A percentile compares a stretch with the other conserved stretches of the same genome.
phyloP scores from a whole-genome alignment of 2,888 invertebrate genomes.

The Drosophila phalerata region DNA sequence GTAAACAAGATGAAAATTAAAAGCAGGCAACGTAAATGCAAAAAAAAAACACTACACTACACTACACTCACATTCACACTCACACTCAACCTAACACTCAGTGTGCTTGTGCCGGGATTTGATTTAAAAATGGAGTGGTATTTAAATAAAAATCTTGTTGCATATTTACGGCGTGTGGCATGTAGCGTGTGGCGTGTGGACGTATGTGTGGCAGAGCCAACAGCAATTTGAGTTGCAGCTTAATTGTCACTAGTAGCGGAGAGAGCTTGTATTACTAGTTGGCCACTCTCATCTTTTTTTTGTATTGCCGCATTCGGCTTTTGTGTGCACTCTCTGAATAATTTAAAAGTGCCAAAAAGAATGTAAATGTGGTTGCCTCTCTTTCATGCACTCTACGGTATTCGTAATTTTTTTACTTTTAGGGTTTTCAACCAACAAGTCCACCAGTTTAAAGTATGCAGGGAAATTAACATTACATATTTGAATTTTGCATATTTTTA shows the following conservation, averaged over 20 bases:
- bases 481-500: slow-evolving; percentile 4
- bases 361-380: slow-evolving; percentile 64
- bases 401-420: slow-evolving; percentile 18
- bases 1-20: slow-evolving; percentile 82
- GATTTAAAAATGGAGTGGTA: slow-evolving; percentile 81
- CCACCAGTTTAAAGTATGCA: slow-evolving; percentile 31
- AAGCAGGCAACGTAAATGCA: slow-evolving; percentile 48
- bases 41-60: slow-evolving; percentile 20
- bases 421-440: slow-evolving; percentile 1
- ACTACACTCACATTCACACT: not conserved
- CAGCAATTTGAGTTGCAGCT: slow-evolving; percentile 77
- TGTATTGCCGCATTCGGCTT: slow-evolving; percentile 51
- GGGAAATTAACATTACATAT: slow-evolving; percentile 40
- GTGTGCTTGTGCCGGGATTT: slow-evolving; percentile 66
- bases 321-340: slow-evolving; percentile 72
- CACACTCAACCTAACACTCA: slow-evolving; percentile 12
- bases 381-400: not conserved
- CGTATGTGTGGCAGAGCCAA: slow-evolving; percentile 37
- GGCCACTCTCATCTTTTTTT: slow-evolving; percentile 22
- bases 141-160: slow-evolving; percentile 80
- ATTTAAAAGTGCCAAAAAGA: slow-evolving; percentile 77
- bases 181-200: slow-evolving; percentile 23
- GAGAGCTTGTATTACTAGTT: not conserved
- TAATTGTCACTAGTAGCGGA: slow-evolving; percentile 66
- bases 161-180: slow-evolving; percentile 64